phyloP scores from a whole-genome alignment of 2,888 invertebrate genomes.

The Rhagonycha fulva region DNA sequence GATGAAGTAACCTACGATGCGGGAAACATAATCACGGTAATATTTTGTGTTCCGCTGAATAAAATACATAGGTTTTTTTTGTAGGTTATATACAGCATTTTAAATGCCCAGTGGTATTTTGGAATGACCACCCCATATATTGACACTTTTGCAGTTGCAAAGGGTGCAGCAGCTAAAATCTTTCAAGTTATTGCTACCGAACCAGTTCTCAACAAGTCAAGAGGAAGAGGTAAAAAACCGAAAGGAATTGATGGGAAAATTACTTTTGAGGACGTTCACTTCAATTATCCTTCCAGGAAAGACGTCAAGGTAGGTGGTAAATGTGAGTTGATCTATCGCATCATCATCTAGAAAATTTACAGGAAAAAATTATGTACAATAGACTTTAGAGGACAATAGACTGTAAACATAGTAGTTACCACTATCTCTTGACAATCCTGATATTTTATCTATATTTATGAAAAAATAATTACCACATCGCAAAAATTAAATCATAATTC shows the following conservation, averaged over 20 bases:
- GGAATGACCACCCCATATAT: background rate
- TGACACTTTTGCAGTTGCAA: background rate
- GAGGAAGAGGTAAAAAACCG: constrained; percentile 57
- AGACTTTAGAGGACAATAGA: too few relatives aligned
- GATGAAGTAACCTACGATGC: constrained; percentile 50
- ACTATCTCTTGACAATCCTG: too few relatives aligned
- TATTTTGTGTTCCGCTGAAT: constrained; percentile 44
- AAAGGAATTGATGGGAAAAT: background rate
- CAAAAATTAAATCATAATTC: too few relatives aligned
- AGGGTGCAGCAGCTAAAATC: background rate
- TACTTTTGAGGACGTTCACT: background rate
- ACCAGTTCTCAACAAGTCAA: background rate
- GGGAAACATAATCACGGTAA: constrained; percentile 72
- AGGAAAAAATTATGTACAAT: too few relatives aligned
- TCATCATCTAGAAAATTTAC: too few relatives aligned
- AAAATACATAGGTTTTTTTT: background rate
- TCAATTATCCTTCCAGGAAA: background rate
- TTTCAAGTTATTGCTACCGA: background rate
- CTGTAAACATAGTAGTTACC: too few relatives aligned
- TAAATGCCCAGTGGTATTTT: background rate
- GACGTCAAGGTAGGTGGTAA: constrained; percentile 50
- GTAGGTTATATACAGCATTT: background rate
- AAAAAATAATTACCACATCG: too few relatives aligned
- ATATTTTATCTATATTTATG: too few relatives aligned
- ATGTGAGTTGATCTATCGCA: background rate